These are phyloP conservation scores for Pomatostomus ruficeps DNA, from an alignment of 2,113 vertebrate species.

Conservation along the genomic window DNA sequence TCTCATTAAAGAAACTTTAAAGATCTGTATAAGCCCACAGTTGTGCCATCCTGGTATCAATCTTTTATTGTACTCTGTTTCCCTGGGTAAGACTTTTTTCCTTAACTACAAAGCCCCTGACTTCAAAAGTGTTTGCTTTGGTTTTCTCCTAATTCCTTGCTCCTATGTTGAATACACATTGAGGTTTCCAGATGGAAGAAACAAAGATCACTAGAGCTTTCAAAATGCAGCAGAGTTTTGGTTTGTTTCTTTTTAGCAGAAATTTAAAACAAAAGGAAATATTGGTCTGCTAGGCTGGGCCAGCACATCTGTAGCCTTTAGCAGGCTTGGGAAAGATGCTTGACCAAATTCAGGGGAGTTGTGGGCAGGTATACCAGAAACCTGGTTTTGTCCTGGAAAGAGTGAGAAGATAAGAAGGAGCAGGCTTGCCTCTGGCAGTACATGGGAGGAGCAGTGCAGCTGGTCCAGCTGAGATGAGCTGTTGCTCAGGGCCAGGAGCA, in stretches of 20 bases:
- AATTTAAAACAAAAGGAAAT: neutral
- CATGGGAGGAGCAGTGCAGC: neutral
- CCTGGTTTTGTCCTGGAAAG: neutral
- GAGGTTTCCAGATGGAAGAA: neutral
- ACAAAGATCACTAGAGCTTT: neutral
- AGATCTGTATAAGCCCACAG: neutral
- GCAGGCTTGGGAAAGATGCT: neutral
- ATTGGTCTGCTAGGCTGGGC: neutral
- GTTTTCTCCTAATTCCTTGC: neutral
- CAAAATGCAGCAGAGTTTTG: neutral
- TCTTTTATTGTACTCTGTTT: neutral
- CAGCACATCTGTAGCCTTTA: neutral
- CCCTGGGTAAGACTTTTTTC: neutral
- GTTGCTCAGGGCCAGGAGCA: neutral
- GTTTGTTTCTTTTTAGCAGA: neutral
- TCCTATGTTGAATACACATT: neutral
- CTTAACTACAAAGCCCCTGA: neutral
- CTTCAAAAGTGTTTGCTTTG: neutral
- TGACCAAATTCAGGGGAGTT: neutral
- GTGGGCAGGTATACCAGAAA: neutral
- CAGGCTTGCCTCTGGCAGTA: neutral
- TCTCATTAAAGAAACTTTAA: neutral
- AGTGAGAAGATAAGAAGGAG: neutral
- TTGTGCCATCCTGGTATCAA: neutral
- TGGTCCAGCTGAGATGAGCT: neutral